Conservation (phyloP, 2,888 invertebrate species). For the Macrophya annulata region DNA sequence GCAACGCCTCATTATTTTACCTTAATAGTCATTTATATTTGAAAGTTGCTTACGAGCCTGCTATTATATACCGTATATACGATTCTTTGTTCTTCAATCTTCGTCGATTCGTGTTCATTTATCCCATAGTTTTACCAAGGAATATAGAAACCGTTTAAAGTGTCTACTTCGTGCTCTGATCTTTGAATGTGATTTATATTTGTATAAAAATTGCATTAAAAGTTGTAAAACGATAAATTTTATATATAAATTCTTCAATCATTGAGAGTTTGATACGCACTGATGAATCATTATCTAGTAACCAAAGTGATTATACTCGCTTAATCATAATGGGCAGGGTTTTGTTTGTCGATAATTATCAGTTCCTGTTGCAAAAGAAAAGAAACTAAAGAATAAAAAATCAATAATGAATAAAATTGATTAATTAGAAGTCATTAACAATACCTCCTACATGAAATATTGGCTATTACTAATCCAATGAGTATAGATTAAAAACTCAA, state of each 20-base stretch:
- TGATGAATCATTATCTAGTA: neutral
- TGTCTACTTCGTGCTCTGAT: neutral
- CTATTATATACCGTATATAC: conserved; percentile 18
- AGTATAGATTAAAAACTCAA: conserved; percentile 26
- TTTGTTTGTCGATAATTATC: conserved; percentile 22
- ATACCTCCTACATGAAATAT: conserved; percentile 6
- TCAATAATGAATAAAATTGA: neutral
- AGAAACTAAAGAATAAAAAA: too few relatives aligned
- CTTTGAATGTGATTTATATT: neutral
- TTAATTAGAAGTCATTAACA: conserved; percentile 4
- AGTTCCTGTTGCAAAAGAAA: conserved; percentile 3
- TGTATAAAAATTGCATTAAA: neutral
- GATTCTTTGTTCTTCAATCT: neutral
- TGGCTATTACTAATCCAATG: neutral
- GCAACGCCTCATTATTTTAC: conserved; percentile 60
- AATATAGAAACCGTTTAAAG: neutral
- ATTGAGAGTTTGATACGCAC: neutral
- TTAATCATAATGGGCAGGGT: neutral
- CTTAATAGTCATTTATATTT: conserved; percentile 59
- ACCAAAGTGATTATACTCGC: conserved; percentile 1
- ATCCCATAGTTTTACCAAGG: neutral
- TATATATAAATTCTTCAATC: neutral
- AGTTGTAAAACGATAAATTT: neutral
- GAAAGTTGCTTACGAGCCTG: conserved; percentile 50
- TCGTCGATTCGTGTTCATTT: conserved; percentile 9